A percentile compares a stretch with the other conserved stretches of the same genome.
Conservation (phyloP, 2,888 invertebrate species). For the Aleiodes alternator region DNA sequence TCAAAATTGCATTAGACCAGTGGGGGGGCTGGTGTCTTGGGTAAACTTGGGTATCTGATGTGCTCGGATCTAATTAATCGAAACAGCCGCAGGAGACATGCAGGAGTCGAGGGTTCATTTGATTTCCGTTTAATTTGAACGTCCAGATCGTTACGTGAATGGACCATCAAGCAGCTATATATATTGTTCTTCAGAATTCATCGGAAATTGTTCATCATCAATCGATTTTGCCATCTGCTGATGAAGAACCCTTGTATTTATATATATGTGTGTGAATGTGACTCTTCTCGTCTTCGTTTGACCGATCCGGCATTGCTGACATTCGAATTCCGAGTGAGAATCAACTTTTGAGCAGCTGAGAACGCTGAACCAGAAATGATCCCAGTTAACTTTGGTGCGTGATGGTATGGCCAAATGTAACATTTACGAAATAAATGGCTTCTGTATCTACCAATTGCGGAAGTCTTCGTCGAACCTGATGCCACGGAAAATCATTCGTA, state of each 20-base stretch:
- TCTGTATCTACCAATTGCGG: slow-evolving; percentile 45
- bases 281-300: neutral
- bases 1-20: slow-evolving; percentile 28
- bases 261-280: slow-evolving; percentile 39
- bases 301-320: slow-evolving; percentile 16
- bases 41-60: neutral
- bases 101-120: neutral
- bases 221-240: slow-evolving; percentile 53
- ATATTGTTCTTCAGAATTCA: slow-evolving; percentile 8
- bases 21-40: neutral
- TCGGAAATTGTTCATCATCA: slow-evolving; percentile 57
- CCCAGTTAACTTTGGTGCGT: slow-evolving; percentile 45
- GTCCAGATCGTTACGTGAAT: no score
- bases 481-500: slow-evolving; percentile 26
- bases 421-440: slow-evolving; percentile 42
- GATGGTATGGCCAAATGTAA: slow-evolving; percentile 53
- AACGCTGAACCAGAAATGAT: slow-evolving; percentile 45
- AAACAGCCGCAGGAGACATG: slow-evolving; percentile 5
- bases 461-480: slow-evolving; percentile 46
- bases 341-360: slow-evolving; percentile 53
- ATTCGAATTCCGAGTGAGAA: slow-evolving; percentile 54
- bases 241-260: slow-evolving; percentile 45
- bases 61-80: slow-evolving; percentile 20
- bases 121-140: slow-evolving; percentile 2
- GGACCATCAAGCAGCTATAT: no score